These are phyloP conservation scores for Erebia epiphron DNA, from an alignment of 2,888 invertebrate species.

Conservation along the genomic window DNA sequence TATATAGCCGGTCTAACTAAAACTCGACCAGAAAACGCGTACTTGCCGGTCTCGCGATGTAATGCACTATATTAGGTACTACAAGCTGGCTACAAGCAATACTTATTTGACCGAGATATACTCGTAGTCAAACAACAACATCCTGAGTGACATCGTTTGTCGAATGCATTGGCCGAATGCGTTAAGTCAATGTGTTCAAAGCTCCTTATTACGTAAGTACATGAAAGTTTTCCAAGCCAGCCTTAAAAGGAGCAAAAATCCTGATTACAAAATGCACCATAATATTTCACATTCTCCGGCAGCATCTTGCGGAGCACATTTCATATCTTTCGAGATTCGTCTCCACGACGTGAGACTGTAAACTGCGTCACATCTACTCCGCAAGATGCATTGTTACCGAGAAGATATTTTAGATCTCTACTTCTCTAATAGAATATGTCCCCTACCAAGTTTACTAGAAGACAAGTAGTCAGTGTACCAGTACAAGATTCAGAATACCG, in stretches of 20 bases:
- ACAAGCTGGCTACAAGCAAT: no score
- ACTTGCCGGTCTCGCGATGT: no score
- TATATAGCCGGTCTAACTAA: no score
- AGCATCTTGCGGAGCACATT: neutral
- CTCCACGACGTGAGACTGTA: slow-evolving; percentile 10
- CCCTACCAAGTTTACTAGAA: slow-evolving; percentile 9
- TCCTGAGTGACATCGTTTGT: no score
- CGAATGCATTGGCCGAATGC: no score
- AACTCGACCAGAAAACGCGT: no score
- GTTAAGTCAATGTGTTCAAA: no score
- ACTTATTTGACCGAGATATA: no score
- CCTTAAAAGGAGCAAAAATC: neutral
- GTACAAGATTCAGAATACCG: no score
- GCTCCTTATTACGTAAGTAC: no score
- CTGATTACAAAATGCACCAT: neutral
- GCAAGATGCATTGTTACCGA: slow-evolving; percentile 7
- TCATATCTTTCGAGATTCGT: neutral
- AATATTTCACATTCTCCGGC: neutral
- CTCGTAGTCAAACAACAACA: no score
- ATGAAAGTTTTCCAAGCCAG: neutral
- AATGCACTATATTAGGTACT: no score
- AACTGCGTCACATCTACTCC: slow-evolving; percentile 7
- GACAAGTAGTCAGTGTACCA: neutral
- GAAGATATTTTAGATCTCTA: slow-evolving; percentile 9
- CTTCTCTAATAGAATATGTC: slow-evolving; percentile 11